phyloP scores from a whole-genome alignment of 2,888 invertebrate genomes.

The Watsonalla binaria region DNA sequence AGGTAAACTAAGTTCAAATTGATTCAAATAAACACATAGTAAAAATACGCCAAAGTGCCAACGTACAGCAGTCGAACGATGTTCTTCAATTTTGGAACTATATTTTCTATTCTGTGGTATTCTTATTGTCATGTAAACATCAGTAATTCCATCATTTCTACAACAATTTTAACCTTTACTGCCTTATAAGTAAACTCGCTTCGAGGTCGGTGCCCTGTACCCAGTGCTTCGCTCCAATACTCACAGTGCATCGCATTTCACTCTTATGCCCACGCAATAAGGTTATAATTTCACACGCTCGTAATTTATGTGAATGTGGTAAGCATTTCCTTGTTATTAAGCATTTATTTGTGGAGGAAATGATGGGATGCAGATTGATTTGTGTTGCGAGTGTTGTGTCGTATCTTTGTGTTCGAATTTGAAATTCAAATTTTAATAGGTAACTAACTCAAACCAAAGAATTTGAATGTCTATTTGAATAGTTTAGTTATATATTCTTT shows the following conservation, averaged over 20 bases:
- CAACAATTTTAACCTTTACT: too few relatives aligned
- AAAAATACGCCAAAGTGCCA: too few relatives aligned
- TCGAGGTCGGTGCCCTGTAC: constrained; percentile 24
- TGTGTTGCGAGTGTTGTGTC: neutral
- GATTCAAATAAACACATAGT: too few relatives aligned
- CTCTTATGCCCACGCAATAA: neutral
- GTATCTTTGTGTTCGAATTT: neutral
- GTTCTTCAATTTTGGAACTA: neutral
- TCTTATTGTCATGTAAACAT: constrained; percentile 1
- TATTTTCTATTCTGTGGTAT: neutral
- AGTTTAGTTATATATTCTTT: too few relatives aligned
- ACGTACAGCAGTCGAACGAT: too few relatives aligned
- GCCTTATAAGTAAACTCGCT: constrained; percentile 18
- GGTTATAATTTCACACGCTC: neutral
- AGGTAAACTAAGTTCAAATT: too few relatives aligned
- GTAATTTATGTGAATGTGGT: neutral
- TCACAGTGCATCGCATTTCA: neutral
- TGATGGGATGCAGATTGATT: neutral
- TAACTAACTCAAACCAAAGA: too few relatives aligned
- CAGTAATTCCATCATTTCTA: constrained; percentile 17
- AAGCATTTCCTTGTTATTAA: constrained; percentile 13
- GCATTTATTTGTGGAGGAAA: constrained; percentile 8
- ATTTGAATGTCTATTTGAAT: too few relatives aligned
- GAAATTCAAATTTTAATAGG: neutral
- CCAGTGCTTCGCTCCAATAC: constrained; percentile 3